These are phyloP conservation scores for Alectoris magna DNA, from an alignment of 2,797 vertebrate genomes.

Conservation along the genomic window DNA sequence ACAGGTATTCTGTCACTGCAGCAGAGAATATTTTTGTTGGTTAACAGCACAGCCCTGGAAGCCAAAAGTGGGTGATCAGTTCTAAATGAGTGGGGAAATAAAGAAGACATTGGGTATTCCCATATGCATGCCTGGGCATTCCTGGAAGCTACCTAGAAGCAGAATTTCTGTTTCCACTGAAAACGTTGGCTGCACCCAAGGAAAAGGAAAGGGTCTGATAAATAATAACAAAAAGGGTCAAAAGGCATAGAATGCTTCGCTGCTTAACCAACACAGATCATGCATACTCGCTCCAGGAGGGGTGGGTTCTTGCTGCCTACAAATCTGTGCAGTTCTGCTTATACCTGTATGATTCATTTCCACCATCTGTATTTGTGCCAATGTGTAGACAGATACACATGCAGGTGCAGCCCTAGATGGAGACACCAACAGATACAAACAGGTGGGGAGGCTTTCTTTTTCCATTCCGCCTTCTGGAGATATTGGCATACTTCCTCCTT, in stretches of 20 bases:
- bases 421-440: not conserved
- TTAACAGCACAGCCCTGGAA: not conserved
- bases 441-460: constrained; percentile 15
- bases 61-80: not conserved
- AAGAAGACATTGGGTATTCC: rapidly evolving
- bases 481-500: constrained; percentile 35
- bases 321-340: constrained; percentile 31
- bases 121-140: not conserved
- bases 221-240: not conserved
- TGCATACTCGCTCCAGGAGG: not conserved
- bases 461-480: constrained; percentile 45
- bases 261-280: not conserved
- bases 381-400: not conserved
- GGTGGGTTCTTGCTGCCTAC: not conserved
- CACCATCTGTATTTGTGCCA: constrained; percentile 21
- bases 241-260: not conserved
- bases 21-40: not conserved
- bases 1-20: not conserved
- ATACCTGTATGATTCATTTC: constrained; percentile 16
- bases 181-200: not conserved
- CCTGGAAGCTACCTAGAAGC: rapidly evolving
- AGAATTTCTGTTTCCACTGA: not conserved
- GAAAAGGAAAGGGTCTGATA: not conserved
- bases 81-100: not conserved
- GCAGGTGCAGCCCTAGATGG: constrained; percentile 34